These are phyloP conservation scores for Conomelus anceps DNA, from an alignment of 2,888 invertebrate species.

Conservation along the genomic window DNA sequence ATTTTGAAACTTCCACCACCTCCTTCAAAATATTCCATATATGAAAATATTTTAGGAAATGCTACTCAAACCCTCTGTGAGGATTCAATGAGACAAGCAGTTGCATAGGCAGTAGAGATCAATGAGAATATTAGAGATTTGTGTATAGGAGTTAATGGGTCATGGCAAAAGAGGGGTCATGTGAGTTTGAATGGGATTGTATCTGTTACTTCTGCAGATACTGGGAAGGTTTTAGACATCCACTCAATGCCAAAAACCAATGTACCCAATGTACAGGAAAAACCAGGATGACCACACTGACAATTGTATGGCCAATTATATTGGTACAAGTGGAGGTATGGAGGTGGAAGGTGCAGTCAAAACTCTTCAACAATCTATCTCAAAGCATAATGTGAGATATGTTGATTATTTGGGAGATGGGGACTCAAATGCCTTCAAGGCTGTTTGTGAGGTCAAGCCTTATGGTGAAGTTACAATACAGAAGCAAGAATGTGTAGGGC, in stretches of 20 bases:
- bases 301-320: slow-evolving; percentile 3
- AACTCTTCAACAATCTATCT: slow-evolving; percentile 3
- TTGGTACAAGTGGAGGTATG: slow-evolving; percentile 3
- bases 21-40: slow-evolving; percentile 4
- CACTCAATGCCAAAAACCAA: slow-evolving; percentile 10
- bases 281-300: neutral
- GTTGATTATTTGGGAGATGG: slow-evolving; percentile 18
- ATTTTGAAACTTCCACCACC: slow-evolving; percentile 17
- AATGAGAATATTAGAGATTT: slow-evolving; percentile 13
- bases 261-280: neutral
- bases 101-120: slow-evolving; percentile 6
- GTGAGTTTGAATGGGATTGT: slow-evolving; percentile 16
- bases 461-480: slow-evolving; percentile 14
- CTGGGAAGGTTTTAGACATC: slow-evolving; percentile 16
- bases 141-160: slow-evolving; percentile 12
- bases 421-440: slow-evolving; percentile 6
- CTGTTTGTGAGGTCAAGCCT: neutral
- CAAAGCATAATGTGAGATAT: slow-evolving; percentile 7
- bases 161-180: slow-evolving; percentile 21
- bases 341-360: slow-evolving; percentile 6
- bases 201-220: slow-evolving; percentile 14
- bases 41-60: slow-evolving; percentile 3
- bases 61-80: slow-evolving; percentile 9
- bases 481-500: slow-evolving; percentile 12
- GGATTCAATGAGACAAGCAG: slow-evolving; percentile 16